A percentile compares a stretch with the other conserved stretches of the same genome.
Evolutionary conservation across 2,797 vertebrate genomes (phyloP).

Genomic region (Halcyon badia): DNA sequence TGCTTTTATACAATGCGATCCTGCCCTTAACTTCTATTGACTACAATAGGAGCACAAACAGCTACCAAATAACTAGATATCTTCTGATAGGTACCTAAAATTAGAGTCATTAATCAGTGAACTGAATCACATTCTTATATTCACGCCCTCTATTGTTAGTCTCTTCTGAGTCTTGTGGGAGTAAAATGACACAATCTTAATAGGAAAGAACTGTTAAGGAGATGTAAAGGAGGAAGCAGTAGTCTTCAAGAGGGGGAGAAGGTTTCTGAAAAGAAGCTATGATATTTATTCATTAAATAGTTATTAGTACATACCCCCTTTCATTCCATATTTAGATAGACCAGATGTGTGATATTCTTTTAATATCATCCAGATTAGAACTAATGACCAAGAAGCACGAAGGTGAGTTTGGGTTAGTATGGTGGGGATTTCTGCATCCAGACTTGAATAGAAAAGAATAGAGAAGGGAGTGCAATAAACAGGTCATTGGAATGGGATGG

Average conservation of each 20-base stretch:
- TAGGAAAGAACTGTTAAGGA: background rate
- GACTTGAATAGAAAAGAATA: background rate
- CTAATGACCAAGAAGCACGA: background rate
- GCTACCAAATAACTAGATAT: background rate
- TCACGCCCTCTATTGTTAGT: background rate
- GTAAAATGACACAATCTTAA: background rate
- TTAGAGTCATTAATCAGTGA: background rate
- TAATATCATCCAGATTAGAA: background rate
- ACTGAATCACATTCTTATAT: background rate
- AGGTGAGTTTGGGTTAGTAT: background rate
- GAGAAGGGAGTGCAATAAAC: background rate
- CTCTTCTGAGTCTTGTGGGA: background rate
- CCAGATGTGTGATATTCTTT: background rate
- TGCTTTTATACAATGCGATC: background rate
- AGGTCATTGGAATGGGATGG: background rate
- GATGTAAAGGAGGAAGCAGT: background rate
- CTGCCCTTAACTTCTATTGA: background rate
- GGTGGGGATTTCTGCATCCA: background rate
- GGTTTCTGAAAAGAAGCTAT: background rate
- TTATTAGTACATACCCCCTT: background rate
- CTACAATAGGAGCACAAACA: background rate
- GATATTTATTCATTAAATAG: background rate
- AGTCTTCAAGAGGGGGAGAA: background rate
- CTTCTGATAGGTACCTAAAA: background rate
- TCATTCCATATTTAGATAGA: background rate